Conservation (phyloP, 2,888 invertebrate genomes). For the Aphodius sticticus region DNA sequence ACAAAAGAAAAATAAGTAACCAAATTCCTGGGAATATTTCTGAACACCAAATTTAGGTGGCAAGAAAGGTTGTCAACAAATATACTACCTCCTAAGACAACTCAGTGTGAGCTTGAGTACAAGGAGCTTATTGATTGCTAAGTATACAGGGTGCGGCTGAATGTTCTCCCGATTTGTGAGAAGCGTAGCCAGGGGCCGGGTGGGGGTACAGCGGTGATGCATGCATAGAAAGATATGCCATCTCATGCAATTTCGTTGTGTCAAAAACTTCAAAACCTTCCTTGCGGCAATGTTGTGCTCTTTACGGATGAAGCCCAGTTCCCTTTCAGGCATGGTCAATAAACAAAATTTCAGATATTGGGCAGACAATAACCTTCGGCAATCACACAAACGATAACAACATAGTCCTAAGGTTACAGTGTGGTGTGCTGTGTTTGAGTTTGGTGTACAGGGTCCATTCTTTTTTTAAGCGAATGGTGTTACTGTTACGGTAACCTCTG, state of each 20-base stretch:
- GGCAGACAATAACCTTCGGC: neutral
- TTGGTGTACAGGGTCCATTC: neutral
- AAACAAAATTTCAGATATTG: neutral
- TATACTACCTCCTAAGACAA: too few species aligned
- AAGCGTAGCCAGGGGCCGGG: too few species aligned
- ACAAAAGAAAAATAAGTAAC: too few species aligned
- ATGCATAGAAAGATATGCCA: too few species aligned
- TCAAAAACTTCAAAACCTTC: neutral
- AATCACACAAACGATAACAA: neutral
- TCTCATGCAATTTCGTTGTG: neutral
- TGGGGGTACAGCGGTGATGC: too few species aligned
- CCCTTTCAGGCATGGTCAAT: neutral
- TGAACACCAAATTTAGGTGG: too few species aligned
- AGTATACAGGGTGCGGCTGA: too few species aligned
- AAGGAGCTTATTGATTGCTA: too few species aligned
- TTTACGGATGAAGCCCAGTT: neutral
- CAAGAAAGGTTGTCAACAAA: too few species aligned
- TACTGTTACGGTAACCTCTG: neutral
- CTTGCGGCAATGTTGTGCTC: neutral
- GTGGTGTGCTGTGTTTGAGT: neutral
- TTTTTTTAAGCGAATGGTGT: conserved; percentile 7
- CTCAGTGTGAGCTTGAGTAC: too few species aligned
- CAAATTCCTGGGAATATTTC: too few species aligned
- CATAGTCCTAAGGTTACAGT: neutral
- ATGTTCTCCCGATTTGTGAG: too few species aligned